Percentiles rank a stretch among this genome's conserved stretches.
phyloP scores from a whole-genome alignment of 2,888 invertebrate genomes.

The Xestia sexstrigata region DNA sequence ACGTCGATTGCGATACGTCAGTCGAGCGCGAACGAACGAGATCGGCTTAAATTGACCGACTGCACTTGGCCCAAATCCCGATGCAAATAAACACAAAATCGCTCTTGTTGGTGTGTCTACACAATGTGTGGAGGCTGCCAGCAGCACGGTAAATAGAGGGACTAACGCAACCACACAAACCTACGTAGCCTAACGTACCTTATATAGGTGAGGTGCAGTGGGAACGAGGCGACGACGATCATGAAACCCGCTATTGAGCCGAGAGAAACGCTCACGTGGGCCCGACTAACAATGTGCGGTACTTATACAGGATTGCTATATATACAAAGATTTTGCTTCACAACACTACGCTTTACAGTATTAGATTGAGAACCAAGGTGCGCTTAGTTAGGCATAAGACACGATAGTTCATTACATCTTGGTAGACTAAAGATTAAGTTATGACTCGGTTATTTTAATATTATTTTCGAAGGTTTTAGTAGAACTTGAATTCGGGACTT shows the following conservation, averaged over 20 bases:
- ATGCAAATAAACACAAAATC: constrained; percentile 84
- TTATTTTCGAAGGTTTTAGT: background rate
- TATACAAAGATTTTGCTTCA: constrained; percentile 44
- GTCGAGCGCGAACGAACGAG: constrained; percentile 69
- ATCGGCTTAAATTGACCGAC: constrained; percentile 82
- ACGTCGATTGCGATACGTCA: constrained; percentile 58
- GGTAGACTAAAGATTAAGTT: background rate
- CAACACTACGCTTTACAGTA: constrained; percentile 25
- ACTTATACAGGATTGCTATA: constrained; percentile 54
- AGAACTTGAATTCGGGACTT: background rate
- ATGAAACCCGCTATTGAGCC: constrained; percentile 74
- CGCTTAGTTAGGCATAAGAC: background rate
- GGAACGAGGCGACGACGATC: constrained; percentile 76
- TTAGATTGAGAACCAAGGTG: background rate
- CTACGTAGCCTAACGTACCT: constrained; percentile 64
- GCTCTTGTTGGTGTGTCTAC: constrained; percentile 76
- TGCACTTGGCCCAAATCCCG: constrained; percentile 87
- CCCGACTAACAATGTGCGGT: constrained; percentile 64
- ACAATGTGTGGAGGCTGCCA: constrained; percentile 74
- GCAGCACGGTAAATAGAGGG: constrained; percentile 77
- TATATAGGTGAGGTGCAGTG: constrained; percentile 69
- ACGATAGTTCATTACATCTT: constrained; percentile 4
- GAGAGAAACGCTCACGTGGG: constrained; percentile 70
- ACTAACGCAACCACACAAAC: constrained; percentile 69
- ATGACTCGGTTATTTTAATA: background rate